Evolutionary conservation across 2,797 vertebrate species (phyloP), one percentile per base, ranked within the genome.

Genomic region (Onychomys arenicola): DNA sequence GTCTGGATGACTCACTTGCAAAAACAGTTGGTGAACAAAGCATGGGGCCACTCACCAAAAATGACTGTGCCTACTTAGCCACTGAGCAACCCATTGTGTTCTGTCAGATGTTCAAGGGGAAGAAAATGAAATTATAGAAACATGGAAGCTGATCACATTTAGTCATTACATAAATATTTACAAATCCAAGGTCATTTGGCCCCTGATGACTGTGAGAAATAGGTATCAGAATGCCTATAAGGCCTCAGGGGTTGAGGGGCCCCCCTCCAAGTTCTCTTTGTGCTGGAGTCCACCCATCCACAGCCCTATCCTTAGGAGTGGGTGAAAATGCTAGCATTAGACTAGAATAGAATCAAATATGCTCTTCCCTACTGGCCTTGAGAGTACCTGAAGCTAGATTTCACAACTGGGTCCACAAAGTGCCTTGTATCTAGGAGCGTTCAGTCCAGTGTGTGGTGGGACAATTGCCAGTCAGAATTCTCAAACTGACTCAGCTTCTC

Each of bases 81-180:
- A 63, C 34, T n/a, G n/a, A 46, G 52, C 55, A 19, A 75, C 12
- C 86, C 87, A 77, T 76, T 86, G 37, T n/a, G 46, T 84, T 88
- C 32, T 92, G 37, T 85, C 67, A 90, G 49, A 52, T 93, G 95
- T 76, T 93, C 90, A 67, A 95, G 25, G 27, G 69, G 69, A 21
- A 94, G 55, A 78, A 84, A 87, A 90, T 19, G 2, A 29, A 76
- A 55, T 92, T 86, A 46, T 13, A 73, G 65, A 55, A 86, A 65
- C 29, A 85, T 63, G 55, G 67, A 82, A 43, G 73, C 25, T 90
- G n/a, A 63, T 23, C 32, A 85, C 46, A 17, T 91, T 81, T 73
- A 88, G 88, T 86, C 67, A 89, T 93, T 63, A 71, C 73, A 71
- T 80, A 76, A 88, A 67, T 89, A 57, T 76, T 57, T 93, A 82